Evolutionary conservation across 2,888 invertebrate genomes (phyloP), one percentile per base, ranked within the genome.

Genomic region (Pyrrhosoma nymphula): DNA sequence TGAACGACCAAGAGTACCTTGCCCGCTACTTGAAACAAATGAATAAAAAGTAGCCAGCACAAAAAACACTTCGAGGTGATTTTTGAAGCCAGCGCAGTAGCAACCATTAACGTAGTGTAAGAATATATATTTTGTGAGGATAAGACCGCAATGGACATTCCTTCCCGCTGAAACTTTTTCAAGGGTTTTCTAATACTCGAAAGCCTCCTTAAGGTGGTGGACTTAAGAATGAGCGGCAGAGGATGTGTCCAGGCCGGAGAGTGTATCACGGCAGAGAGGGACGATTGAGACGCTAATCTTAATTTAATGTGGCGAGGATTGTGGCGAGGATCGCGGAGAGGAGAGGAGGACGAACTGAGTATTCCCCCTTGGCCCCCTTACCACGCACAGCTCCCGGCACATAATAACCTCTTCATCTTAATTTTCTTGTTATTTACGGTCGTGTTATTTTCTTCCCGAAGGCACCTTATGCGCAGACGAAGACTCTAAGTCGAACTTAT

Each of bases 401-500:
- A 56, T 90, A 90, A 90, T 90, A 56, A 90, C 90, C n/a, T 30
- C 90, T 60, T 90, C 90, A 60, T 90, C 90, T 90, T 90, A 90
- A 90, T 90, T 90, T 82, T 90, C 90, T 35, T 60, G 56, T 90
- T 90, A 90, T 90, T 90, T 90, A 90, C 60, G 90, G 60, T 90
- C 90, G 16, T 60, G n/a, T 90, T 90, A 56, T 90, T 90, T 60
- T 56, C 90, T 55, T 30, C 75, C 75, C 30, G 10, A 35, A 82
- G 75, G 75, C 75, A 82, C 75, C 30, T 82, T 82, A 82, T 82
- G 75, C 75, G 75, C 75, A 30, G 75, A 30, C n/a, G 56, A 60
- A 90, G 90, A 90, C 90, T 90, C 47, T 90, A 90, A 90, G 90
- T 60, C 90, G 90, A 90, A 90, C 56, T 90, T 90, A 90, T 90